These are phyloP conservation scores for Crotalus tigris DNA, from an alignment of 2,113 vertebrate species.

Conservation along the genomic window DNA sequence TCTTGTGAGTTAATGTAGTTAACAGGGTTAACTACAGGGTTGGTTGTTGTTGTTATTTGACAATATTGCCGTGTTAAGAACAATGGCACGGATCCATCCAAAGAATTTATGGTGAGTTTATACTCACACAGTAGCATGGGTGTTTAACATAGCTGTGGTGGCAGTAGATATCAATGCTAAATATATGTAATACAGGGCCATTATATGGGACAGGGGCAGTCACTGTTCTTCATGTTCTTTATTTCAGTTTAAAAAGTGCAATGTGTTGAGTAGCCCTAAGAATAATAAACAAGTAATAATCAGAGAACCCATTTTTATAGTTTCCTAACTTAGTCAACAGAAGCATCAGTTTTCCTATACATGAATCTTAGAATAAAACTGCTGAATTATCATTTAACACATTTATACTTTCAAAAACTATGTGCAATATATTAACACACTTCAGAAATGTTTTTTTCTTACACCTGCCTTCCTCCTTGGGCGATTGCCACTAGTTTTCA, in stretches of 20 bases:
- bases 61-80: background rate
- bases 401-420: background rate
- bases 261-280: background rate
- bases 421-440: background rate
- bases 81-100: background rate
- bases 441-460: background rate
- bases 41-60: background rate
- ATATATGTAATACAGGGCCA: background rate
- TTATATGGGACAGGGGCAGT: background rate
- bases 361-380: background rate
- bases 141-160: background rate
- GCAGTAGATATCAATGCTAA: background rate
- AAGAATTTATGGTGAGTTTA: background rate
- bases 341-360: background rate
- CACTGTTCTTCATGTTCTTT: background rate
- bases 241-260: background rate
- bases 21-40: background rate
- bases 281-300: background rate
- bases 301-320: background rate
- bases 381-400: background rate
- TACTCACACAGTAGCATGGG: background rate
- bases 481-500: background rate
- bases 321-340: background rate
- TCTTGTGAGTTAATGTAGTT: background rate
- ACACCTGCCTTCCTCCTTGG: background rate